Evolutionary conservation across 2,888 invertebrate species (phyloP), one percentile per base, ranked within the genome.

Genomic region (Drosophila prostipennis): DNA sequence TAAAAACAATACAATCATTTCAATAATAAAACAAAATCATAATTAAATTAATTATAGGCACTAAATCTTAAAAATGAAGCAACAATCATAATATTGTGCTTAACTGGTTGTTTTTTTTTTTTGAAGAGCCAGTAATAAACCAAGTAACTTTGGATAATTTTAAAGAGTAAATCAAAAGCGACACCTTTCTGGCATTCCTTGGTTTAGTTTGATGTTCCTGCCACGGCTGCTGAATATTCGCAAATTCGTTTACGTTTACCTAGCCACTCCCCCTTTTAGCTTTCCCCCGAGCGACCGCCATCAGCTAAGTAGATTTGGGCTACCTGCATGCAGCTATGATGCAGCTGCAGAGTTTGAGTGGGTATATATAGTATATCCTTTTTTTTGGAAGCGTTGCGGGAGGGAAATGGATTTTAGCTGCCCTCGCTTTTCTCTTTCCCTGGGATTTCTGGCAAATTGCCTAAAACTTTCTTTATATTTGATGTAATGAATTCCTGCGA

Each of bases 401-500:
- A 43, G 60, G 45, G 7, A 32, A 45, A 14, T n/a, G 39, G 32
- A 23, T 23, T 45, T 48, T 16, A 13, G 48, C 11, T 16, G 34
- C 43, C 42, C 43, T 14, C 23, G 23, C 34, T 34, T 16, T 68
- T 40, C 56, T 14, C 29, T 39, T 19, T 37, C 32, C 58, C 61
- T 59, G 64, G 78, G 42, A 73, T 74, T 72, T 70, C 72, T 84
- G 87, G 84, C 82, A 87, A 82, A 82, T 82, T 87, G 82, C 87
- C 82, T 87, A 87, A 86, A 82, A 87, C 87, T 87, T 83, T 87
- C 82, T 79, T 85, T 84, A 84, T 82, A 87, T 87, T 87, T 87
- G 84, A 74, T 87, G 85, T 85, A 87, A 87, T 83, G 82, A 83
- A 83, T 87, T 85, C 85, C 85, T 52, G 85, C 19, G 40, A 42